These are phyloP conservation scores for Butorides virescens DNA, from an alignment of 2,113 vertebrate genomes.

Conservation along the genomic window DNA sequence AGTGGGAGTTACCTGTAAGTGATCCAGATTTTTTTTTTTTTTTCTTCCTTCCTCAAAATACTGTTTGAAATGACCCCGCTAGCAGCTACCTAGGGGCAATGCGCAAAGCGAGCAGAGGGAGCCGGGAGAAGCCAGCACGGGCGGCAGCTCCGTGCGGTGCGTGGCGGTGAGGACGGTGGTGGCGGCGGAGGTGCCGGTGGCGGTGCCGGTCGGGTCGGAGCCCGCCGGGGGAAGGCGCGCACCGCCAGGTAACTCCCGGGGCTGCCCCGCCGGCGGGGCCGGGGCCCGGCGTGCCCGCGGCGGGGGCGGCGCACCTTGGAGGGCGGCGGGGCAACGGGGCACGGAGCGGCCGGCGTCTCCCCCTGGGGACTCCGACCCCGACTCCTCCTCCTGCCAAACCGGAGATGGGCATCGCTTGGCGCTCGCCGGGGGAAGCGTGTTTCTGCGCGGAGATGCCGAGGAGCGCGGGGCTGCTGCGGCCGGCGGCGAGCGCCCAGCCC, in stretches of 20 bases:
- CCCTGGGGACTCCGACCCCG: conserved; percentile 28
- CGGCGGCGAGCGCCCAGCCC: not conserved
- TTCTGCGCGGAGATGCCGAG: not conserved
- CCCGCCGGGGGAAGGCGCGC: conserved; percentile 15
- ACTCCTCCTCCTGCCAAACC: conserved; percentile 47
- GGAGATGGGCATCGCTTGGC: conserved; percentile 15
- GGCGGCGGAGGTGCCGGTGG: not conserved
- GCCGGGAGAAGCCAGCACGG: conserved; percentile 36
- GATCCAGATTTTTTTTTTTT: not conserved
- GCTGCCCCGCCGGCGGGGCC: not conserved
- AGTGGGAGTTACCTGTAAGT: conserved; percentile 97
- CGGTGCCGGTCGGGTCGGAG: conserved; percentile 14
- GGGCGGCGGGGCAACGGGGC: conserved; percentile 7
- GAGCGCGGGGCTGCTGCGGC: not conserved
- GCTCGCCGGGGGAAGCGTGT: not conserved
- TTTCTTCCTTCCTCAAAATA: not conserved
- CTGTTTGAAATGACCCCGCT: not conserved
- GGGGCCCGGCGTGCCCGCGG: not conserved
- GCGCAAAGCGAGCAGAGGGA: conserved; percentile 36
- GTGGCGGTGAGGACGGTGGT: conserved; percentile 20
- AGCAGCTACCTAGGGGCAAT: conserved; percentile 17
- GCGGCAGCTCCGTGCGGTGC: conserved; percentile 27
- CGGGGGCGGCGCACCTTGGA: conserved; percentile 39
- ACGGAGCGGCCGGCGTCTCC: not conserved
- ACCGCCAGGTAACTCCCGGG: conserved; percentile 47